Base-by-base conservation (phyloP, 2,113 vertebrate species). In the Solea senegalensis region DNA sequence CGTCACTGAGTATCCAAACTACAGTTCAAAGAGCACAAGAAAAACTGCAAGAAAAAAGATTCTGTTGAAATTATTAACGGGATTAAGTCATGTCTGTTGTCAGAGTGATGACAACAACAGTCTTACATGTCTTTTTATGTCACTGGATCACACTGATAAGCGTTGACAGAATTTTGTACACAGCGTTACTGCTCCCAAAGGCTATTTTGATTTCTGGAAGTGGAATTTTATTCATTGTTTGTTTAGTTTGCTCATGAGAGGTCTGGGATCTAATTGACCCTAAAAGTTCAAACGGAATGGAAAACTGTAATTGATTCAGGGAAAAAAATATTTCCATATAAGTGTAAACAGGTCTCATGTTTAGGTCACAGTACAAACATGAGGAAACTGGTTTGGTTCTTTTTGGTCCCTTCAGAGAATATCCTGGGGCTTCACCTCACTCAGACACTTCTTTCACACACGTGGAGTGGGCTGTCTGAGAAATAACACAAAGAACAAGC, bases 401-500 rank as follows among this genome's bases (percentile, higher is more conserved):
- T 54, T 16, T 9, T 6, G 45, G n/a, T 63, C 56, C 66, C 74
- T 65, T 46, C 49, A 15, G 63, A 8, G 60, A 56, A 76, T 71
- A 67, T 73, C 73, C 57, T 76, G 82, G 66, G 74, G 65, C 28
- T 12, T 53, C 51, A 71, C 70, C 56, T 61, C 11, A 34, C 63
- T 74, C 10, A 48, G 64, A 80, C 78, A 67, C 68, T 60, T 79
- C 58, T 76, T 68, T 70, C 64, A 8, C 48, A 77, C 74, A 83
- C 74, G 66, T 72, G 76, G 43, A 80, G 65, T 8, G 55, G 62
- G 58, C 62, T 53, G 78, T 85, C 75, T 79, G 61, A 85, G 58
- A 76, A 16, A 62, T 3, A 69, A 76, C 55, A 83, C 74, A 86
- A 84, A 84, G 78, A 79, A 78, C 69, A 83, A 88, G 61, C 58